Evolutionary conservation across 2,888 invertebrate genomes (phyloP), one percentile per base, ranked within the genome.

Genomic region (Magallana nippona): DNA sequence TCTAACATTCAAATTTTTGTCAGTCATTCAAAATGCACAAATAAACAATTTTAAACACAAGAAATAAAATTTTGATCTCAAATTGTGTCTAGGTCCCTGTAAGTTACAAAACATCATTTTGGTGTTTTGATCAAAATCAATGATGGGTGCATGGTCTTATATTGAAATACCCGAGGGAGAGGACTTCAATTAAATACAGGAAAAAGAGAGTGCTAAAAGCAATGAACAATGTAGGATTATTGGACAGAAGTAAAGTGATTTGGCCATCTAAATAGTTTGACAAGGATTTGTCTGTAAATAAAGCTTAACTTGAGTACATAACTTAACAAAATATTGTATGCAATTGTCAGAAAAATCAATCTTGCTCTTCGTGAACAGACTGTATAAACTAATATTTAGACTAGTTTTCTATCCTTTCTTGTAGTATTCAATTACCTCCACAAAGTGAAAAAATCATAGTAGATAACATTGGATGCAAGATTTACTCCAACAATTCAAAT

Each of bases 301-400:
- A 13, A 27, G 27, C 60, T 60, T n/a, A 19, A 60, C 60, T 60
- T 32, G 71, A 71, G 22, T 22, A 15, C 71, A 15, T 11, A 19
- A 27, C 71, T 71, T 22, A 15, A 71, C 22, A 32, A 44, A 71
- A 71, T 71, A 71, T 27, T 71, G 22, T 27, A 13, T 32, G 32
- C 8, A 22, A 71, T 71, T 71, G 27, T 15, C 22, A 32, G 71
- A 71, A 71, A 60, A 71, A 71, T 71, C 71, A 71, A 71, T 71
- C 32, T 71, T 15, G 13, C 63, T 71, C 15, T 71, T 32, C 71
- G 32, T 71, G 32, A 71, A 32, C 71, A 71, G 32, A 71, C 19
- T 71, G 32, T 32, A 27, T 71, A 71, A 71, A 27, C 71, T 32
- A 71, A 71, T 71, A 71, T 71, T 27, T 71, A 71, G 71, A 71